Evolutionary conservation across 2,888 invertebrate genomes (phyloP).

Genomic region (Macrosoma leucophasiata): DNA sequence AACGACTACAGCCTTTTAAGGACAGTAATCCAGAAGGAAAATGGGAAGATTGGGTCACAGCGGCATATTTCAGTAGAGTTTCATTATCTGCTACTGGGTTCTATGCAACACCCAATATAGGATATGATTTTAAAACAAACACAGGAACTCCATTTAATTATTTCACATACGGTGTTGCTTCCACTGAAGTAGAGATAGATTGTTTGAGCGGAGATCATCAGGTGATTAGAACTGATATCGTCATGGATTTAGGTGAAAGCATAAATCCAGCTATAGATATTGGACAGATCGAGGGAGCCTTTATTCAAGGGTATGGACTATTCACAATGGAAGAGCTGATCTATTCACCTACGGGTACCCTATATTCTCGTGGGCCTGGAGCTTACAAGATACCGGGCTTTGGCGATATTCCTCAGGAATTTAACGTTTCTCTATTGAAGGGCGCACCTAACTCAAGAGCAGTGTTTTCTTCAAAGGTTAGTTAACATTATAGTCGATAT

Average conservation of each 20-base stretch:
- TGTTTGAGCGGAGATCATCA: constrained; percentile 96
- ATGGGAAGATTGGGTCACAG: constrained; percentile 90
- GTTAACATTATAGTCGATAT: constrained; percentile 1
- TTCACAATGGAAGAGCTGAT: constrained; percentile 93
- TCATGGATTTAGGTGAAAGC: constrained; percentile 97
- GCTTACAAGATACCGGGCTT: constrained; percentile 96
- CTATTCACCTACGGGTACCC: constrained; percentile 87
- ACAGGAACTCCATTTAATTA: constrained; percentile 87
- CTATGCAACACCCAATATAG: constrained; percentile 84
- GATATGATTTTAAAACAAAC: constrained; percentile 81
- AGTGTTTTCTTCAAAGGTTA: constrained; percentile 95
- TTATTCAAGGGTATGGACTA: constrained; percentile 95
- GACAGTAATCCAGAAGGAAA: constrained; percentile 83
- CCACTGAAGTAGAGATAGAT: constrained; percentile 94
- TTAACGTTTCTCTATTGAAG: constrained; percentile 93
- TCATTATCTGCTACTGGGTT: constrained; percentile 90
- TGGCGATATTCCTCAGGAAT: constrained; percentile 91
- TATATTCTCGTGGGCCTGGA: constrained; percentile 92
- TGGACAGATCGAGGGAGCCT: constrained; percentile 97
- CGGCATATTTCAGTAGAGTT: constrained; percentile 85
- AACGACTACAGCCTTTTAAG: constrained; percentile 84
- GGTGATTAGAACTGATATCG: constrained; percentile 91
- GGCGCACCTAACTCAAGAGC: constrained; percentile 93
- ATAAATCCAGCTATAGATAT: constrained; percentile 97
- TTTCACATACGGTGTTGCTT: constrained; percentile 90